Percentiles rank a stretch among this genome's conserved stretches.
These are phyloP conservation scores for Thomomys bottae DNA, from an alignment of 2,113 vertebrate genomes.

Conservation along the genomic window DNA sequence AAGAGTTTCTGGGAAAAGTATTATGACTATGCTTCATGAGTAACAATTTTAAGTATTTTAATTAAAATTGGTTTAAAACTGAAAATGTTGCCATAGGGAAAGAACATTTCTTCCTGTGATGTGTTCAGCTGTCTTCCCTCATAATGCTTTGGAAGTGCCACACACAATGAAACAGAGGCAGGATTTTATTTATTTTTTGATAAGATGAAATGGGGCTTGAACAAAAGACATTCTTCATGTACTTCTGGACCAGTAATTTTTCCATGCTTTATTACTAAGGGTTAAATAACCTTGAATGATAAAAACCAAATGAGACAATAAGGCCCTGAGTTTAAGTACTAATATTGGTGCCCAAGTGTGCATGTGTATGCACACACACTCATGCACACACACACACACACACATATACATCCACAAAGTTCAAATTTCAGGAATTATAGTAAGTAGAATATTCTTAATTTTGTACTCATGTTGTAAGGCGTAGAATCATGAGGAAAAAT, in stretches of 20 bases:
- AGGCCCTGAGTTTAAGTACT: too few species aligned
- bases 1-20: background rate
- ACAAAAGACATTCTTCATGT: background rate
- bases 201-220: slow-evolving; percentile 32
- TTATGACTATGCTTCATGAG: slow-evolving; percentile 6
- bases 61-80: slow-evolving; percentile 15
- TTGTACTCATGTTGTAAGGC: background rate
- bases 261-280: background rate
- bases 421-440: slow-evolving; percentile 7
- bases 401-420: too few species aligned
- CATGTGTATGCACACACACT: too few species aligned
- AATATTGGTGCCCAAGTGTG: too few species aligned
- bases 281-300: background rate
- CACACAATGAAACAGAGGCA: background rate
- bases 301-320: too few species aligned
- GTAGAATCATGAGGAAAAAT: background rate
- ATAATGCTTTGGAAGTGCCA: background rate
- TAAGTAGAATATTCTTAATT: slow-evolving; percentile 16
- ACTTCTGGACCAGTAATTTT: background rate
- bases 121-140: background rate
- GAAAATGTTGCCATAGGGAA: slow-evolving; percentile 1
- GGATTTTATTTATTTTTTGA: background rate
- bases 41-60: slow-evolving; percentile 13
- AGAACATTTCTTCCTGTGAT: background rate
- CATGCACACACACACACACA: too few species aligned